Evolutionary conservation across 2,797 vertebrate genomes (phyloP).

Genomic region (Meda fulgida): DNA sequence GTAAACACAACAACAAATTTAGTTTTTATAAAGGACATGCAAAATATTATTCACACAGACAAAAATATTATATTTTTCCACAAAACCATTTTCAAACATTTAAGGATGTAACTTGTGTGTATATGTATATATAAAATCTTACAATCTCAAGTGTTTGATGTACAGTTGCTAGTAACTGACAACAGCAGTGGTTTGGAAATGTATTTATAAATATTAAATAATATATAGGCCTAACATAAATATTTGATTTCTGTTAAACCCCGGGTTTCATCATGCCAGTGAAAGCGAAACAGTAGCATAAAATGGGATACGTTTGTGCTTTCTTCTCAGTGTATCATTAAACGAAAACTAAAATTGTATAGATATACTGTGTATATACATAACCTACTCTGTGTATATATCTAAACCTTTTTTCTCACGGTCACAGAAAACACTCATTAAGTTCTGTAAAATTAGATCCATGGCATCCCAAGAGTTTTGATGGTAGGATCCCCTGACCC

Average conservation of each 20-base stretch:
- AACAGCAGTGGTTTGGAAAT: neutral
- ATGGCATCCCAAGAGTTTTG: slow-evolving; percentile 1
- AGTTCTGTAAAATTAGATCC: slow-evolving; percentile 1
- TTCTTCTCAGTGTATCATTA: neutral
- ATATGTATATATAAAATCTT: neutral
- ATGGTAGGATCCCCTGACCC: slow-evolving; percentile 32
- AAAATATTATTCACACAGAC: neutral
- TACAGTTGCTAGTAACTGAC: neutral
- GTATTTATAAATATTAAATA: slow-evolving; percentile 7
- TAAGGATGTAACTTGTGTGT: neutral
- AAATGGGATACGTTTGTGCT: neutral
- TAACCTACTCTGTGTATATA: too few species aligned
- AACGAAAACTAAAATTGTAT: neutral
- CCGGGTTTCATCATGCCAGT: slow-evolving; percentile 9
- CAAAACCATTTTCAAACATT: neutral
- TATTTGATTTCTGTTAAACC: slow-evolving; percentile 4
- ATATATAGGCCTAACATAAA: neutral
- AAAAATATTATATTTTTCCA: neutral
- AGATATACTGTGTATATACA: too few species aligned
- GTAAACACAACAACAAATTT: neutral
- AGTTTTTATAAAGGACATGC: neutral
- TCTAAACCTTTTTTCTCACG: neutral
- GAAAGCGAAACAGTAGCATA: slow-evolving; percentile 4
- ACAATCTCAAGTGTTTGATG: neutral
- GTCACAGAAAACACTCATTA: neutral